phyloP scores from a whole-genome alignment of 2,113 vertebrate genomes.

The Caranx ignobilis region DNA sequence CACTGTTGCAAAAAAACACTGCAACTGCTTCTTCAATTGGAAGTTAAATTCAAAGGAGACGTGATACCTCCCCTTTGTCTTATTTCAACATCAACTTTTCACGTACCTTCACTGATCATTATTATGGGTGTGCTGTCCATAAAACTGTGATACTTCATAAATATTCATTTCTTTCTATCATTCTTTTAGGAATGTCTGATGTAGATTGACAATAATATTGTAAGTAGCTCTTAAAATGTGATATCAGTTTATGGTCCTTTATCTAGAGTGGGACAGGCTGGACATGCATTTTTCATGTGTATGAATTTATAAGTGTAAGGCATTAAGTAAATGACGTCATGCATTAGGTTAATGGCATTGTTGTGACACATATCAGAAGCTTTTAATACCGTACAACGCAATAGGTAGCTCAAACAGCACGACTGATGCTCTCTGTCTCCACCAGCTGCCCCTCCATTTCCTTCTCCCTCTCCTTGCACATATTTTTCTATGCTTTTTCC shows the following conservation, averaged over 20 bases:
- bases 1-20: constrained; percentile 15
- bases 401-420: constrained; percentile 61
- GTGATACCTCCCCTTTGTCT: constrained; percentile 36
- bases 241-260: constrained; percentile 76
- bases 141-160: constrained; percentile 61
- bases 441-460: constrained; percentile 52
- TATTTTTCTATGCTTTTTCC: constrained; percentile 62
- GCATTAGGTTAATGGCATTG: constrained; percentile 80
- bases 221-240: constrained; percentile 69
- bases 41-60: constrained; percentile 26
- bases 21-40: background rate
- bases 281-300: constrained; percentile 70
- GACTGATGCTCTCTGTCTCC: constrained; percentile 43
- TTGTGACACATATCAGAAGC: constrained; percentile 74
- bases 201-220: constrained; percentile 64
- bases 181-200: constrained; percentile 50
- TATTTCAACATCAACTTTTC: constrained; percentile 50
- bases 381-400: constrained; percentile 57
- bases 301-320: constrained; percentile 62
- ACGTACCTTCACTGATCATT: constrained; percentile 36
- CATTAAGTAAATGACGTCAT: constrained; percentile 79
- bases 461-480: constrained; percentile 49
- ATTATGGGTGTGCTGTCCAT: constrained; percentile 53
- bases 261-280: constrained; percentile 52
- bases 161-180: constrained; percentile 56